Conservation (phyloP, 1,140 invertebrate species). For the Capitella teleta region DNA sequence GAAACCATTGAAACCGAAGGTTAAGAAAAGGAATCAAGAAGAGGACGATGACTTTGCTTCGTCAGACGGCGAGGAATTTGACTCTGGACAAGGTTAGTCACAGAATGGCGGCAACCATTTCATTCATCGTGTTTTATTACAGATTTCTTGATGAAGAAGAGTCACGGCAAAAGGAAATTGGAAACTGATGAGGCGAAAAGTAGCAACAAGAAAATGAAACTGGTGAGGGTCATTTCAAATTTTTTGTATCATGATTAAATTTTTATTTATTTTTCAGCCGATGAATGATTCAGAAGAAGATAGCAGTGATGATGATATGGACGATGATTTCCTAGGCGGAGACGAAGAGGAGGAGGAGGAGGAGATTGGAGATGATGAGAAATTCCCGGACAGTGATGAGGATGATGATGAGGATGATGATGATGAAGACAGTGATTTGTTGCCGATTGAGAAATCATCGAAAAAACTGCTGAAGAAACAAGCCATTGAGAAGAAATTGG, state of each 20-base stretch:
- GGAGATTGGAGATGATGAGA: constrained; percentile 12
- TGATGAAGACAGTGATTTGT: background rate
- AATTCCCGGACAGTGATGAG: constrained; percentile 13
- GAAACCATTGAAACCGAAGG: too few species aligned
- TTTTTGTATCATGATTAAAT: constrained; percentile 14
- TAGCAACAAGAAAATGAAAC: constrained; percentile 3
- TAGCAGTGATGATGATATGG: too few species aligned
- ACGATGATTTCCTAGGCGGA: constrained; percentile 14
- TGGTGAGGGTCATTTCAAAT: constrained; percentile 7
- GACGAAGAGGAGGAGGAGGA: constrained; percentile 15
- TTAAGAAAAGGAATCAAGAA: too few species aligned
- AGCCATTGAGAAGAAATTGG: constrained; percentile 57
- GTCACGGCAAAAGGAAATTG: too few species aligned
- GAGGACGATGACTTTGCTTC: too few species aligned
- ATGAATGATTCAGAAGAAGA: constrained; percentile 43
- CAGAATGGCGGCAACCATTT: too few species aligned
- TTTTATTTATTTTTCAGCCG: background rate
- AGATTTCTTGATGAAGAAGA: too few species aligned
- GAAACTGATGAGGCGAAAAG: too few species aligned
- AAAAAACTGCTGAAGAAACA: constrained; percentile 67
- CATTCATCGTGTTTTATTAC: too few species aligned
- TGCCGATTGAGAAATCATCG: constrained; percentile 77
- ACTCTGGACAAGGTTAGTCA: too few species aligned
- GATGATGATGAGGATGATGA: constrained; percentile 10
- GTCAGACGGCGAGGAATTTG: too few species aligned